phyloP scores from a whole-genome alignment of 2,888 invertebrate genomes.

The Diarsia rubi region DNA sequence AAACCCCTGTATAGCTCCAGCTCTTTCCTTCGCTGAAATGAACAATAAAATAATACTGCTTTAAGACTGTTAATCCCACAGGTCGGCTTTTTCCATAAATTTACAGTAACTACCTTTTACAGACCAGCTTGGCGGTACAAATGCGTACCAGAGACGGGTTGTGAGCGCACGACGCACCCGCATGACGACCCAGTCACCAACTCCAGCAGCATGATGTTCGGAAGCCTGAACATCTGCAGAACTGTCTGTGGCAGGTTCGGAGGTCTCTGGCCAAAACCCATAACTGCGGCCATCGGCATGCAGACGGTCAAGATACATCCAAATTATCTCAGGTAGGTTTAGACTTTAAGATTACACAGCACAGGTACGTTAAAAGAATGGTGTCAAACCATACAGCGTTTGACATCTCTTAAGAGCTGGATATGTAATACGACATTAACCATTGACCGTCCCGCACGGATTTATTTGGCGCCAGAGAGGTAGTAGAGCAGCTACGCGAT shows the following conservation, averaged over 20 bases:
- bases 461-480: too few species aligned
- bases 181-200: slow-evolving; percentile 73
- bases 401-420: too few species aligned
- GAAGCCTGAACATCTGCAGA: slow-evolving; percentile 92
- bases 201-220: slow-evolving; percentile 72
- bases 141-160: slow-evolving; percentile 81
- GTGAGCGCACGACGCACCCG: slow-evolving; percentile 83
- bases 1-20: too few species aligned
- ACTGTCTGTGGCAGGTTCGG: slow-evolving; percentile 93
- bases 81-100: neutral
- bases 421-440: too few species aligned
- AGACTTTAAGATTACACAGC: too few species aligned
- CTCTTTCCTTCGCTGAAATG: too few species aligned
- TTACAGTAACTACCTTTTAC: slow-evolving; percentile 20
- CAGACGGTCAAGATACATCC: slow-evolving; percentile 91
- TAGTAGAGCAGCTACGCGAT: too few species aligned
- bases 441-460: too few species aligned
- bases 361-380: too few species aligned
- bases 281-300: slow-evolving; percentile 84
- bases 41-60: too few species aligned
- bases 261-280: slow-evolving; percentile 93
- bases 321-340: slow-evolving; percentile 86
- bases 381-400: too few species aligned
- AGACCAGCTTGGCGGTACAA: slow-evolving; percentile 87
- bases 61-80: too few species aligned